Evolutionary conservation across 1,140 invertebrate species (phyloP).

Genomic region (Heliconius himera): DNA sequence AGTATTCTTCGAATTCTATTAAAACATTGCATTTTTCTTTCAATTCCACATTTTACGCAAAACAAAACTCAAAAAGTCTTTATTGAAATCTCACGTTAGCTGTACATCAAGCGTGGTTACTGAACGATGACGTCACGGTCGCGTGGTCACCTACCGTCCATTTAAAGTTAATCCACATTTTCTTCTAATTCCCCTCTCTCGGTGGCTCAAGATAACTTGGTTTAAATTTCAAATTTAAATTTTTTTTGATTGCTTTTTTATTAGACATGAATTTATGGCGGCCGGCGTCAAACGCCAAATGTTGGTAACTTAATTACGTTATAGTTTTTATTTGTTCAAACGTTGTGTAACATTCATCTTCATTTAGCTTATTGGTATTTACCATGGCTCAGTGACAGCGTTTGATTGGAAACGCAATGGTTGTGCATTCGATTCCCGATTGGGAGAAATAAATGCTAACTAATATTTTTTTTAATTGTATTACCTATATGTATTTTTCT

Average conservation of each 20-base stretch:
- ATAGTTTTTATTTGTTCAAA: slow-evolving; percentile 48
- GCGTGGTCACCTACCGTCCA: slow-evolving; percentile 54
- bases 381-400: not conserved
- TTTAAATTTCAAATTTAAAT: slow-evolving; percentile 71
- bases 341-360: slow-evolving; percentile 44
- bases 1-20: too few relatives aligned
- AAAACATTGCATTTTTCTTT: not conserved
- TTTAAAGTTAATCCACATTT: slow-evolving; percentile 43
- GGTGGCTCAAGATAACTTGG: slow-evolving; percentile 47
- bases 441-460: too few relatives aligned
- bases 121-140: slow-evolving; percentile 74
- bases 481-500: too few relatives aligned
- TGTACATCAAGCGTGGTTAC: slow-evolving; percentile 71
- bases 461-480: too few relatives aligned
- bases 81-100: slow-evolving; percentile 70
- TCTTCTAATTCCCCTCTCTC: slow-evolving; percentile 33
- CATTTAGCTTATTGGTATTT: slow-evolving; percentile 28
- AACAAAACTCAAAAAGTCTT: slow-evolving; percentile 52
- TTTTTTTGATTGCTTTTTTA: slow-evolving; percentile 79
- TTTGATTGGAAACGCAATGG: not conserved
- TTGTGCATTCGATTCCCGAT: not conserved
- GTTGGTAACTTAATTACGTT: slow-evolving; percentile 63
- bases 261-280: slow-evolving; percentile 74
- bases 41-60: slow-evolving; percentile 43
- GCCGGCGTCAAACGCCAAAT: slow-evolving; percentile 64